These are phyloP conservation scores for Harpagoxenus sublaevis DNA, from an alignment of 2,888 invertebrate species.

Conservation along the genomic window DNA sequence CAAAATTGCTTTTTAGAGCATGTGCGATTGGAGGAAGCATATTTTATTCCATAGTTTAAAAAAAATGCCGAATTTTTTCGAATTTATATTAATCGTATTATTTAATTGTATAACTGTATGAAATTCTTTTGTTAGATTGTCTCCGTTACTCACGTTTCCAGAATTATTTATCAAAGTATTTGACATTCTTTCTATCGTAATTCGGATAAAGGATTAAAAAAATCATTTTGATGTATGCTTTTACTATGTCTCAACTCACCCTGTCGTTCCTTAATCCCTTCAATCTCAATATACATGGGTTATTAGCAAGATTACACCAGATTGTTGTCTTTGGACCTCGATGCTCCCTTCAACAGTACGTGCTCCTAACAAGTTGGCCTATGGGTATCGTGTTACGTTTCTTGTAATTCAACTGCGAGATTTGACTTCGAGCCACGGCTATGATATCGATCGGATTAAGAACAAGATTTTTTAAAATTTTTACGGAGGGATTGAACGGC, in stretches of 20 bases:
- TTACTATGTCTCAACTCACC: not conserved
- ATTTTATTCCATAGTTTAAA: not conserved
- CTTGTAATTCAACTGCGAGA: not conserved
- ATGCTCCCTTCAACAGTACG: conserved; percentile 23
- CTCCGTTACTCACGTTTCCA: not conserved
- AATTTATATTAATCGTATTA: not conserved
- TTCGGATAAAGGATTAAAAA: conserved; percentile 7
- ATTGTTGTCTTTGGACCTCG: not conserved
- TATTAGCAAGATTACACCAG: not conserved
- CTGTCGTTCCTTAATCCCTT: not conserved
- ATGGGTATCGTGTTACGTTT: not conserved
- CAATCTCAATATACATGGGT: not conserved
- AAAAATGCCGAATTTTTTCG: not conserved
- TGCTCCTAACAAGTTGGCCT: not conserved
- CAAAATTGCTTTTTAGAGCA: not conserved
- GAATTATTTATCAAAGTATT: not conserved
- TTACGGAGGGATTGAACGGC: conserved; percentile 8
- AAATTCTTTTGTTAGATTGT: not conserved
- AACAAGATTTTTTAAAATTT: conserved; percentile 11
- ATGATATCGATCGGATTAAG: not conserved
- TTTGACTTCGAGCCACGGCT: not conserved
- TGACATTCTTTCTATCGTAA: not conserved
- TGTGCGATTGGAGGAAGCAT: conserved; percentile 16
- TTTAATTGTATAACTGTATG: not conserved
- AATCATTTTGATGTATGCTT: conserved; percentile 7